Percentiles rank a stretch among this genome's conserved stretches.
Evolutionary conservation across 2,113 vertebrate genomes (phyloP).

Genomic region (Phaethon lepturus): DNA sequence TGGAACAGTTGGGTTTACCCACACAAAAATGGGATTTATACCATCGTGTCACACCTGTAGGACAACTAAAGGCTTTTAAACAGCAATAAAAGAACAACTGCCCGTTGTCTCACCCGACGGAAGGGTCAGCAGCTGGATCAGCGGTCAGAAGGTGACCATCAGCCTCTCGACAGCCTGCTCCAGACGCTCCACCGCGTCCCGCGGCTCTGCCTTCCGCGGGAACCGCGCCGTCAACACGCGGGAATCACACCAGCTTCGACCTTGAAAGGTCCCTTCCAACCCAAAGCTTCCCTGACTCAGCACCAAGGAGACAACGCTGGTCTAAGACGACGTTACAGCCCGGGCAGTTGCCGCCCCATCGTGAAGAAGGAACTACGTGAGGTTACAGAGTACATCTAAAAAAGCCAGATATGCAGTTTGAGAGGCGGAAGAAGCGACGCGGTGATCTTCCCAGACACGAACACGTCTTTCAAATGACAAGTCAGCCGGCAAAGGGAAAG

Average conservation of each 20-base stretch:
- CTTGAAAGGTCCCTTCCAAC: too few relatives aligned
- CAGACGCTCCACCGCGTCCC: neutral
- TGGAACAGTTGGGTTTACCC: neutral
- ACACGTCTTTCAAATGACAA: neutral
- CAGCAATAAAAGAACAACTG: neutral
- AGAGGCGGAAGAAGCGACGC: neutral
- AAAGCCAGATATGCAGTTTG: neutral
- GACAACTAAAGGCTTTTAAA: neutral
- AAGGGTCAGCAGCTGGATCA: neutral
- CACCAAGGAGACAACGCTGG: neutral
- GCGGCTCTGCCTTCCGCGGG: too few relatives aligned
- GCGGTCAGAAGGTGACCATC: neutral
- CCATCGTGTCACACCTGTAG: neutral
- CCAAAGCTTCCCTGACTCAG: too few relatives aligned
- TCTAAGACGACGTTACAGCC: neutral
- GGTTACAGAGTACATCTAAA: neutral
- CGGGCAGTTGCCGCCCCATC: neutral
- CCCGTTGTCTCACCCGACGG: neutral
- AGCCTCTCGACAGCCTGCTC: neutral
- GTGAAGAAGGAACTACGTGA: neutral
- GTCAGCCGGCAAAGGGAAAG: neutral
- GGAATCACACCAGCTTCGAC: too few relatives aligned
- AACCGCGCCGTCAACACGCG: too few relatives aligned
- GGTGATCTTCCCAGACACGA: neutral
- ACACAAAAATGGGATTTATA: neutral